Conservation (phyloP, 2,888 invertebrate species). For the Abrostola tripartita region DNA sequence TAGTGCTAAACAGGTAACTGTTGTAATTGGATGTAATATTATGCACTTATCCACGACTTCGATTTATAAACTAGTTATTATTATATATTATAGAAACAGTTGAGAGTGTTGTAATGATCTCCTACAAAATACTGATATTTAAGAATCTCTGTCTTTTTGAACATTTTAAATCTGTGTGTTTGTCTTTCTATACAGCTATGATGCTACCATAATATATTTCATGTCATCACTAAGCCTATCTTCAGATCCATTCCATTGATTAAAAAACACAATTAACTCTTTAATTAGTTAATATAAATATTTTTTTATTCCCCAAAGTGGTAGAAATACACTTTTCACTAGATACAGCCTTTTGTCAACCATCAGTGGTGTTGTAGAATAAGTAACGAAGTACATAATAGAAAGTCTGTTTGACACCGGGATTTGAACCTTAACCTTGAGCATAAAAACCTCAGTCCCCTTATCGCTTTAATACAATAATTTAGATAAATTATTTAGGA, state of each 20-base stretch:
- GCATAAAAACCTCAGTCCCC: too few species aligned
- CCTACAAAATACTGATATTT: slow-evolving; percentile 1
- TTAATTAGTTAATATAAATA: too few species aligned
- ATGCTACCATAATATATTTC: slow-evolving; percentile 1
- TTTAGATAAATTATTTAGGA: too few species aligned
- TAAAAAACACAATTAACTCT: too few species aligned
- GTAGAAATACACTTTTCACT: too few species aligned
- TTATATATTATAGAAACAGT: not conserved
- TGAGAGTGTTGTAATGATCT: not conserved
- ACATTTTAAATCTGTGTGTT: not conserved
- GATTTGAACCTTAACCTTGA: too few species aligned
- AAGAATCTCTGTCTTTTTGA: not conserved
- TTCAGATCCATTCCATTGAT: not conserved
- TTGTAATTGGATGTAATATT: slow-evolving; percentile 8
- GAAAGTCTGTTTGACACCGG: too few species aligned
- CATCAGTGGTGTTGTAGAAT: too few species aligned
- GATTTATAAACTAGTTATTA: not conserved
- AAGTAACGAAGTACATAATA: too few species aligned
- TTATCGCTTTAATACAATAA: too few species aligned
- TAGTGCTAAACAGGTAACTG: slow-evolving; percentile 24
- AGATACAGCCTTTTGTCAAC: too few species aligned
- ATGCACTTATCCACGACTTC: not conserved
- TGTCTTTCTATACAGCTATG: not conserved
- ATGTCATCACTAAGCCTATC: slow-evolving; percentile 8
- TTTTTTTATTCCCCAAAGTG: too few species aligned